phyloP scores from a whole-genome alignment of 2,888 invertebrate genomes.

The Trichopoda pennipes region DNA sequence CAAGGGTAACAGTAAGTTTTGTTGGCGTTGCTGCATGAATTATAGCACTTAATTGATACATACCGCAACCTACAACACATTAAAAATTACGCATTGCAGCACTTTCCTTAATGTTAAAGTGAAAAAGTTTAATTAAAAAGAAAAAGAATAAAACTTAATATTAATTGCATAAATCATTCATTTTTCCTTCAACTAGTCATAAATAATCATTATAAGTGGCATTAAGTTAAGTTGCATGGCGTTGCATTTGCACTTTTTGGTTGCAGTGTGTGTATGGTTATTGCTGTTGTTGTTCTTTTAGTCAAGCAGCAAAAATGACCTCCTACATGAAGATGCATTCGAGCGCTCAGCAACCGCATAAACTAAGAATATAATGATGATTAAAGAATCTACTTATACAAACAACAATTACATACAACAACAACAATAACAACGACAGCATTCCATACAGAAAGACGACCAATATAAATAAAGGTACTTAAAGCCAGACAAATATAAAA shows the following conservation, averaged over 20 bases:
- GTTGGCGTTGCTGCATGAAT: not conserved
- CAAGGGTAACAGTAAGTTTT: no score
- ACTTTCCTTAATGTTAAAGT: not conserved
- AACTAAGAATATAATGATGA: conserved; percentile 54
- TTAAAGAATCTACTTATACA: conserved; percentile 43
- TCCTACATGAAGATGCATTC: conserved; percentile 56
- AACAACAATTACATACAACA: conserved; percentile 27
- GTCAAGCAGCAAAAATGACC: conserved; percentile 57
- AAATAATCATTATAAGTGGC: conserved; percentile 52
- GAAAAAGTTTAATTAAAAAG: conserved; percentile 9
- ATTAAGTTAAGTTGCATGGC: conserved; percentile 33
- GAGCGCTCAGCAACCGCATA: conserved; percentile 27
- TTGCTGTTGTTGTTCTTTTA: conserved; percentile 9
- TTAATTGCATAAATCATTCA: conserved; percentile 52
- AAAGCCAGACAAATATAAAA: conserved; percentile 59
- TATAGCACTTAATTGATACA: not conserved
- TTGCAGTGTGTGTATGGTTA: not conserved
- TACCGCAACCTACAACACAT: not conserved
- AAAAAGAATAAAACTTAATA: conserved; percentile 4
- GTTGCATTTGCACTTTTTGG: conserved; percentile 42
- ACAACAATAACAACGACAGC: conserved; percentile 23
- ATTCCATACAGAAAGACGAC: conserved; percentile 22
- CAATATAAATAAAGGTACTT: conserved; percentile 42
- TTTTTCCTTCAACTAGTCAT: conserved; percentile 45
- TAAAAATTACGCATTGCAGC: conserved; percentile 19